Percentiles rank a stretch among this genome's conserved stretches.
Evolutionary conservation across 2,888 invertebrate genomes (phyloP).

Genomic region (Nephrotoma flavescens): DNA sequence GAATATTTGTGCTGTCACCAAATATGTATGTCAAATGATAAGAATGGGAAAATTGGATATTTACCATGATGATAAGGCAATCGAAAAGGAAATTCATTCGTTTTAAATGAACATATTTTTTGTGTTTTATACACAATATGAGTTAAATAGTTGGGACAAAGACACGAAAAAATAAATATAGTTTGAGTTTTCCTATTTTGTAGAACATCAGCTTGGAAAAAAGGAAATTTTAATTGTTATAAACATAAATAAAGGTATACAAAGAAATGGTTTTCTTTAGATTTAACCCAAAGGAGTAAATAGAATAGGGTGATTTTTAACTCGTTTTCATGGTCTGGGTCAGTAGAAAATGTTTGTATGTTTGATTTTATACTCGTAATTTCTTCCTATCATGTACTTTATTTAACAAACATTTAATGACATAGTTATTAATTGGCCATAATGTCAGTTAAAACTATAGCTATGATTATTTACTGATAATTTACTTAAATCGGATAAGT

Average conservation of each 20-base stretch:
- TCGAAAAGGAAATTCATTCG: neutral
- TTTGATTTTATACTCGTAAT: too few species aligned
- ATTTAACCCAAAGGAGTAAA: neutral
- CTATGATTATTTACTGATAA: too few species aligned
- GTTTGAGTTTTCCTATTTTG: neutral
- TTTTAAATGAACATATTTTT: neutral
- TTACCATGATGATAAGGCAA: neutral
- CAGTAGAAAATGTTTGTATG: neutral
- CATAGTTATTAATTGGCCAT: too few species aligned
- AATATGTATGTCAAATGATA: neutral
- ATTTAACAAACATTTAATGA: too few species aligned
- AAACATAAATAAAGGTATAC: neutral
- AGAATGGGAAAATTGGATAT: neutral
- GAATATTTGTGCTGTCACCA: too few species aligned
- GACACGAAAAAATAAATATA: neutral
- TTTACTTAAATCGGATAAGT: too few species aligned
- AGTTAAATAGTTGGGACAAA: neutral
- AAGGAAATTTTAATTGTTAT: neutral
- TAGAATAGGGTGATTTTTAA: neutral
- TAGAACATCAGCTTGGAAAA: neutral
- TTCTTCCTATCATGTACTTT: too few species aligned
- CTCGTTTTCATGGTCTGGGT: neutral
- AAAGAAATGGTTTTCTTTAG: neutral
- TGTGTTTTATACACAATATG: neutral
- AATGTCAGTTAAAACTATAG: too few species aligned